Evolutionary conservation across 2,113 vertebrate species (phyloP), one percentile per base, ranked within the genome.

Genomic region (Maccullochella peelii): DNA sequence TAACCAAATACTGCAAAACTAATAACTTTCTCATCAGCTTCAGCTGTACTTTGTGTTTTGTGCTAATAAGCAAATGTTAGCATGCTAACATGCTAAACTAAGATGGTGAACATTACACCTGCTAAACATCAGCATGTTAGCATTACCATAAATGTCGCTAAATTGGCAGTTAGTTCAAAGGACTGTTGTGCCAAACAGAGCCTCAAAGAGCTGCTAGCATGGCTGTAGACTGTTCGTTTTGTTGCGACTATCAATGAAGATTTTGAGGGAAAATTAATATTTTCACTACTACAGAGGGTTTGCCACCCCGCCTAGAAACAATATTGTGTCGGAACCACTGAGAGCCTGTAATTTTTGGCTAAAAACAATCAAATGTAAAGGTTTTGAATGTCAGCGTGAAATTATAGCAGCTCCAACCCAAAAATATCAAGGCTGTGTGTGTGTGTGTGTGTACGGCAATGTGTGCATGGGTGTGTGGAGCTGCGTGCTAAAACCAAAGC

Each of bases 401-500:
- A 52, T 47, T 30, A 40, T 10, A 49, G 54, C 73, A 23, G 36
- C 49, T 38, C 33, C 14, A 36, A 59, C 18, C 55, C 68, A 74
- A 77, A 82, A 73, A 66, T 76, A 82, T 25, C 49, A 33, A 59
- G 55, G 30, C 14, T 27, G 44, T 47, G 44, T 12, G 44, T 47
- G 44, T 47, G 15, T 44, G 42, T 42, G 9, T 42, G 40, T 42
- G 40, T 42, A 14, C 1, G 54, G 25, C 40, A 7, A 2, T 40
- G 40, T n/a, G 75, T 42, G 57, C n/a, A 63, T 58, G 63, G 0
- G 57, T 36, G 58, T 54, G 38, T 33, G 66, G 18, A 62, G 44
- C 55, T 91, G 89, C 42, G 57, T 87, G 86, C 50, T 83, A 67
- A 86, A 52, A 62, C 8, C 9, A 8, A 83, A 44, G 69, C 71